Percentiles rank a stretch among this genome's conserved stretches.
Evolutionary conservation across 1,140 invertebrate species (phyloP).

Genomic region (Camponotus pennsylvanicus): DNA sequence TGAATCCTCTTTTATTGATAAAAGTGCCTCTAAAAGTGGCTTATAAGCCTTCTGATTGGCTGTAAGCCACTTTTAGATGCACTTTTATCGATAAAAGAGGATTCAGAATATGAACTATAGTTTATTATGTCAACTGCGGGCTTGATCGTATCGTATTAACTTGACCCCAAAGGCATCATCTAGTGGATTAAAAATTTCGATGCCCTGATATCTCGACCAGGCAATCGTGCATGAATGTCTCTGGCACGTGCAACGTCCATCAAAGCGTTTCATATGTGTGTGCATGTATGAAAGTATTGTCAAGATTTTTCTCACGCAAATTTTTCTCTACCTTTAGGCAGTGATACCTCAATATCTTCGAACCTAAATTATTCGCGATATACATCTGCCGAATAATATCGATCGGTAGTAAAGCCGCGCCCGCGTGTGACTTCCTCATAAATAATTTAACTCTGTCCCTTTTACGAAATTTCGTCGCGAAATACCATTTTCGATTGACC

Average conservation of each 20-base stretch:
- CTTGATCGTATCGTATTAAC: conserved; percentile 21
- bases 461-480: conserved; percentile 42
- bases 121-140: background rate
- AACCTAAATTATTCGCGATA: conserved; percentile 18
- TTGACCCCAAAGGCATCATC: background rate
- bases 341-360: background rate
- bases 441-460: conserved; percentile 31
- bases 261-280: background rate
- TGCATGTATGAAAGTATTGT: too few relatives aligned
- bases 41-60: too few relatives aligned
- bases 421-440: conserved; percentile 35
- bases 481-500: conserved; percentile 2
- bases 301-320: too few relatives aligned
- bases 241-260: background rate
- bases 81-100: too few relatives aligned
- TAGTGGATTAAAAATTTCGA: conserved; percentile 1
- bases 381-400: conserved; percentile 23
- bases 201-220: background rate
- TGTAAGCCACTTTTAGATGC: too few relatives aligned
- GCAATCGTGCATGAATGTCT: background rate
- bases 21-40: too few relatives aligned
- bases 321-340: background rate
- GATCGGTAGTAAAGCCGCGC: conserved; percentile 17
- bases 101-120: too few relatives aligned
- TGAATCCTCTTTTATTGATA: too few relatives aligned